Evolutionary conservation across 2,113 vertebrate genomes (phyloP).

Genomic region (Isurus oxyrinchus): DNA sequence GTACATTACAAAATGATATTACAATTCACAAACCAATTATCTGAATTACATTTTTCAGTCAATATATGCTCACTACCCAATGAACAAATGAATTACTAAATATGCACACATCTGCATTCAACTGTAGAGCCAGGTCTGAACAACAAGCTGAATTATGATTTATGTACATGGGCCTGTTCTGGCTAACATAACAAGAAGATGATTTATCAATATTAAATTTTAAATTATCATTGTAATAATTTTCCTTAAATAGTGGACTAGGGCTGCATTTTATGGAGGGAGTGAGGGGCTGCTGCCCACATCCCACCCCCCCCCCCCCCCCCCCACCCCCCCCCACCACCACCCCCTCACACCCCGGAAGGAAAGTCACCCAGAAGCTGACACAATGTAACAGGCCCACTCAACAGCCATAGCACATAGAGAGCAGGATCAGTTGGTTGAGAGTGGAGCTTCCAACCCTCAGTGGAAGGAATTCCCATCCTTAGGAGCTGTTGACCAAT

Average conservation of each 20-base stretch:
- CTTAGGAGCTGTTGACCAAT: no score
- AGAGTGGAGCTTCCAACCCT: no score
- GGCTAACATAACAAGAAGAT: neutral
- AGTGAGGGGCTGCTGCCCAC: no score
- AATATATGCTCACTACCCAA: neutral
- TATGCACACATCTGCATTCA: neutral
- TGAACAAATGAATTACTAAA: neutral
- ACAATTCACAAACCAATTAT: neutral
- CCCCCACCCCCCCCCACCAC: no score
- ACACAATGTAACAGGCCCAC: no score
- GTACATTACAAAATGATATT: neutral
- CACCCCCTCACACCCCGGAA: no score
- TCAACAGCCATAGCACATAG: no score
- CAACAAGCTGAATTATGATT: neutral
- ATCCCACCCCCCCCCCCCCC: no score
- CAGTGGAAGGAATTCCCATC: no score
- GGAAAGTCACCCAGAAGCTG: no score
- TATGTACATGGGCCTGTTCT: neutral
- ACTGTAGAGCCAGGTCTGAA: neutral
- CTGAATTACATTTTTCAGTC: slow-evolving; percentile 17
- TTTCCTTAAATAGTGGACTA: neutral
- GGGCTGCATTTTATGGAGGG: no score
- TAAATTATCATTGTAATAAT: neutral
- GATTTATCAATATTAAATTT: neutral
- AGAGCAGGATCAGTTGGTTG: no score